A percentile compares a stretch with the other conserved stretches of the same genome.
These are phyloP conservation scores for Halichondria panicea DNA, from an alignment of 37 sponge, comb jelly and placozoan genomes.

Conservation along the genomic window DNA sequence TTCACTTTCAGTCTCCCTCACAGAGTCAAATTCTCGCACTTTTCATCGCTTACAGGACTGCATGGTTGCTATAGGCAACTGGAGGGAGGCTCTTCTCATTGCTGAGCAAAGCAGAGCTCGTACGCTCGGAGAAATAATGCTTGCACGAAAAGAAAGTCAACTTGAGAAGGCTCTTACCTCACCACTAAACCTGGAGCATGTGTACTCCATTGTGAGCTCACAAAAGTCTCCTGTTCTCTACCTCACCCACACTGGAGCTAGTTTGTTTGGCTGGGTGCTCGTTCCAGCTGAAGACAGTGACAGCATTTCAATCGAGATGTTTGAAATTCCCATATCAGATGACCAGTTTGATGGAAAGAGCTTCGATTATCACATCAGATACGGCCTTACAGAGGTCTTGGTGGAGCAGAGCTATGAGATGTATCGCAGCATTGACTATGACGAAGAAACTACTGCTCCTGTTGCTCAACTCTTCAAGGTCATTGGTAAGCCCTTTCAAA, in stretches of 20 bases:
- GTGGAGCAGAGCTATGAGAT: constrained; percentile 23
- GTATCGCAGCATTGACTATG: neutral
- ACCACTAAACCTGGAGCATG: constrained; percentile 13
- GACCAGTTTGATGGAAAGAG: constrained; percentile 37
- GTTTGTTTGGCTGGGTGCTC: constrained; percentile 46
- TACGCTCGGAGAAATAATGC: constrained; percentile 57
- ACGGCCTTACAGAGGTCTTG: constrained; percentile 32
- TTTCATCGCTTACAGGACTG: constrained; percentile 56
- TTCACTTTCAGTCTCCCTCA: constrained; percentile 44
- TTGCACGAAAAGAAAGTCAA: constrained; percentile 8
- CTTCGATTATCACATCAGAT: constrained; percentile 39
- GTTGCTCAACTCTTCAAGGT: constrained; percentile 41
- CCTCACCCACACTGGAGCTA: constrained; percentile 44
- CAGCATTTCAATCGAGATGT: neutral
- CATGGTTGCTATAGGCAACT: constrained; percentile 11
- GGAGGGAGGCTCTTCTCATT: constrained; percentile 34
- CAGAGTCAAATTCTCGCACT: constrained; percentile 49
- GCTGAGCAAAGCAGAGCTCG: constrained; percentile 57
- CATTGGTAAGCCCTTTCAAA: constrained; percentile 23
- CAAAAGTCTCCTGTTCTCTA: constrained; percentile 41
- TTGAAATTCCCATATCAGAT: constrained; percentile 23
- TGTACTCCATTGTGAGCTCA: constrained; percentile 2
- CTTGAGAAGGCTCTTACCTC: constrained; percentile 2
- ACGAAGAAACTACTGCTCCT: constrained; percentile 23
- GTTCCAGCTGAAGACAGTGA: constrained; percentile 11